phyloP scores from a whole-genome alignment of 1,140 invertebrate species.

The Holcopasites calliopsidis region DNA sequence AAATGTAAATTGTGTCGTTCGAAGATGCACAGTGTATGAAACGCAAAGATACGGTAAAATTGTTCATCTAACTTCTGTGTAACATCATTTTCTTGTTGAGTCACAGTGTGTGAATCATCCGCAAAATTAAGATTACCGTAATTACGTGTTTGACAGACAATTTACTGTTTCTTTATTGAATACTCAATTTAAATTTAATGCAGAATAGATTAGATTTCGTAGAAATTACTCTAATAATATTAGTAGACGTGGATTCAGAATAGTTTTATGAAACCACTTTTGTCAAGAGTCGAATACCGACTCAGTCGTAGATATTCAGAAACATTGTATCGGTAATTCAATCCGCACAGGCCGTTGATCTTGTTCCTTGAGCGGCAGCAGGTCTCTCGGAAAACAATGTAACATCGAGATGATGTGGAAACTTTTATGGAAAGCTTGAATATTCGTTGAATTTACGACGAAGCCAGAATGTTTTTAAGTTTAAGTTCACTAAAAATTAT shows the following conservation, averaged over 20 bases:
- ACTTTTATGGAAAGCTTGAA: neutral
- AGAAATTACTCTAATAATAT: too few relatives aligned
- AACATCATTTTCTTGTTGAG: conserved; percentile 9
- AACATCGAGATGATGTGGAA: neutral
- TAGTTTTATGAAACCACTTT: too few relatives aligned
- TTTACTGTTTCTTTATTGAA: neutral
- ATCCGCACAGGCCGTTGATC: neutral
- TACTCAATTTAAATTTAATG: too few relatives aligned
- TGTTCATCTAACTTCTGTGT: neutral
- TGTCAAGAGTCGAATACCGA: neutral
- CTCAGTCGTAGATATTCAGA: neutral
- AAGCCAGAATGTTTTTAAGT: too few relatives aligned
- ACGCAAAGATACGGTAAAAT: neutral
- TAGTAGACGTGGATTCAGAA: too few relatives aligned
- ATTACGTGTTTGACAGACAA: neutral
- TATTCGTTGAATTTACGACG: neutral
- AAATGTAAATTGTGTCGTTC: too few relatives aligned
- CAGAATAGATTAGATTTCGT: too few relatives aligned
- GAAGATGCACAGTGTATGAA: too few relatives aligned
- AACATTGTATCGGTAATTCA: conserved; percentile 20
- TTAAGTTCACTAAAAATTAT: too few relatives aligned
- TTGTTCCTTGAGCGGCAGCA: neutral
- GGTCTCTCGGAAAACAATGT: conserved; percentile 5
- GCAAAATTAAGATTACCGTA: neutral
- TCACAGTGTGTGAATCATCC: conserved; percentile 39